Evolutionary conservation across 2,113 vertebrate species (phyloP).

Genomic region (Lamprotornis superbus): DNA sequence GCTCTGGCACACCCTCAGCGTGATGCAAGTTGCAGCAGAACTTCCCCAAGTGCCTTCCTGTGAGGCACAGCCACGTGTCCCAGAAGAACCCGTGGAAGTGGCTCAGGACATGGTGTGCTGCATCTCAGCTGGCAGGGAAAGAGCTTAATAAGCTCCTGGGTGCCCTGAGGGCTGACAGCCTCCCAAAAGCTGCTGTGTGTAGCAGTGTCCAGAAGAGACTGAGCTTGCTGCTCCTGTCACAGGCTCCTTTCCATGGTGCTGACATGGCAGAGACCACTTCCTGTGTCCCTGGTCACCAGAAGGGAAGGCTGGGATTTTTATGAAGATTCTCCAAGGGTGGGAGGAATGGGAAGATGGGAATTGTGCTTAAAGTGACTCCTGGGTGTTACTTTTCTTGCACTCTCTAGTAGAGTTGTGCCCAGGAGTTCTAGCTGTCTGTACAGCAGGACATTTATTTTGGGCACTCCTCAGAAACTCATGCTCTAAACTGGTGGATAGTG

Average conservation of each 20-base stretch:
- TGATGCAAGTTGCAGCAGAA: accelerated
- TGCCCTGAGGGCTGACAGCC: not conserved
- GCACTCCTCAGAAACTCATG: not conserved
- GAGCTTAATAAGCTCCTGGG: not conserved
- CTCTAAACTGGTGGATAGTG: not conserved
- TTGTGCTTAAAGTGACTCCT: not conserved
- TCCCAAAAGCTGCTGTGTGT: not conserved
- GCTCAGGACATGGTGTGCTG: not conserved
- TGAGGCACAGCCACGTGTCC: not conserved
- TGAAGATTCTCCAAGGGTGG: not conserved
- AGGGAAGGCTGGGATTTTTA: not conserved
- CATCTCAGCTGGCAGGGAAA: not conserved
- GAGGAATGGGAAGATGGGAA: not conserved
- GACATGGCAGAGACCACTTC: accelerated
- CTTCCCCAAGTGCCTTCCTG: not conserved
- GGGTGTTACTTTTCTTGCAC: not conserved
- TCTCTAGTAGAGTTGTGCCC: not conserved
- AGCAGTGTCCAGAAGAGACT: not conserved
- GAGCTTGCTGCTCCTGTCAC: not conserved
- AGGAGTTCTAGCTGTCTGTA: not conserved
- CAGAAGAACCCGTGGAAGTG: not conserved
- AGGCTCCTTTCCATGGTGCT: accelerated
- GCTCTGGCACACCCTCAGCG: not conserved
- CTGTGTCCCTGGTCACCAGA: not conserved
- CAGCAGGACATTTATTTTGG: not conserved